Evolutionary conservation across 2,888 invertebrate genomes (phyloP), one percentile per base, ranked within the genome.

Genomic region (Lamproptera curius): DNA sequence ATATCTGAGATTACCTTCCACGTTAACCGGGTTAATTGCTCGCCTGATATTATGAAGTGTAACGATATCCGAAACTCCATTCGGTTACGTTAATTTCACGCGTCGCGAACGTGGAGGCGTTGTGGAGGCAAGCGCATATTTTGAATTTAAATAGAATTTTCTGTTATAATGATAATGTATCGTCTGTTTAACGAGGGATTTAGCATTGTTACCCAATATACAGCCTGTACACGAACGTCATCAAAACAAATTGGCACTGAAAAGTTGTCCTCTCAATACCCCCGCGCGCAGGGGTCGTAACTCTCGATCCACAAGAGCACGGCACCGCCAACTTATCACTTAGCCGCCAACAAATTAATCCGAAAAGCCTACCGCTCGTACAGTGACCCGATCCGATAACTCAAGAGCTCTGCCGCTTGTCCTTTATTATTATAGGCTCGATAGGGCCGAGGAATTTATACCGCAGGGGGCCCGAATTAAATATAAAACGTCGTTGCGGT

Each of bases 401-500:
- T 82, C 78, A 78, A 70, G 73, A 74, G 69, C 63, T 64, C 55
- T 67, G 65, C 61, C 63, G 68, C 63, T 73, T 67, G 78, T 76
- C 72, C 71, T 83, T 76, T 84, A 82, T 81, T 77, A 76, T 70
- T 71, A 67, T 66, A 63, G 75, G 73, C 76, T 76, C 76, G 77
- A 85, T 83, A 79, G 80, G 78, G 73, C 70, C 11, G 31, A 31
- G 76, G 84, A 84, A 86, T 86, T 86, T 85, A 85, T 86, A 84
- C 85, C 68, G 66, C 70, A 76, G 73, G 76, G 76, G 74, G 79
- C 80, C 28, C 80, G 86, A 86, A 87, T 87, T 86, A 86, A 86
- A 86, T 86, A 86, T 85, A 85, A 86, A 86, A 84, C 80, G 83
- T 78, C 82, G 80, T 82, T 79, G 85, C 79, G 83, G 84, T 85